These are phyloP conservation scores for Rhabdomys pumilio DNA, from an alignment of 2,797 vertebrate genomes.

Conservation along the genomic window DNA sequence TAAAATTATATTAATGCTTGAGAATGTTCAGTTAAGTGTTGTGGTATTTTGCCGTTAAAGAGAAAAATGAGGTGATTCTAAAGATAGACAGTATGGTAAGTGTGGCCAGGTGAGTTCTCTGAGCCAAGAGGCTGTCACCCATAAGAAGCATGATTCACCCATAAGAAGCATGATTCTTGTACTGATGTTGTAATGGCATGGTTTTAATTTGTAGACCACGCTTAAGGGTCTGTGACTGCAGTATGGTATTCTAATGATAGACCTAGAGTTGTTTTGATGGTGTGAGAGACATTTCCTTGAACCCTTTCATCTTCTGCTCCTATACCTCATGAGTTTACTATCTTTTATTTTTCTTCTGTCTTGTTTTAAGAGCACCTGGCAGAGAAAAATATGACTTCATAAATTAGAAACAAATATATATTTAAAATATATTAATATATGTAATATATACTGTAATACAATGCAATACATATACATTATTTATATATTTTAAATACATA, in stretches of 20 bases:
- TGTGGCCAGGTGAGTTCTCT: neutral
- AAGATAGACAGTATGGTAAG: constrained; percentile 6
- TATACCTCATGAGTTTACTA: neutral
- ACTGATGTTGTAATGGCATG: neutral
- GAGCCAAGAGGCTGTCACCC: neutral
- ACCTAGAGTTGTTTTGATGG: neutral
- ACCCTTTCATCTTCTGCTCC: neutral
- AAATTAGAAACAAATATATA: constrained; percentile 8
- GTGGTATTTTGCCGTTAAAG: constrained; percentile 59
- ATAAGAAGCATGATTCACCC: neutral
- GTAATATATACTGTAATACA: neutral
- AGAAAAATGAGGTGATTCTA: neutral
- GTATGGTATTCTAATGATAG: neutral
- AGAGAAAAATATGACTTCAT: neutral
- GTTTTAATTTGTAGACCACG: constrained; percentile 13
- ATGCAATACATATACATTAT: neutral
- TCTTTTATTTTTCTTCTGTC: neutral
- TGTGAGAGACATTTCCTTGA: neutral
- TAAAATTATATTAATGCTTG: constrained; percentile 7
- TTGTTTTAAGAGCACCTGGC: constrained; percentile 58
- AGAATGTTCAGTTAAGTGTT: constrained; percentile 16
- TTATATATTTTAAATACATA: neutral
- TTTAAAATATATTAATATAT: neutral
- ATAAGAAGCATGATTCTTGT: neutral
- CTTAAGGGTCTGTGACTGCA: neutral